These are phyloP conservation scores for Peromyscus aztecus DNA, from an alignment of 2,797 vertebrate species.

Conservation along the genomic window DNA sequence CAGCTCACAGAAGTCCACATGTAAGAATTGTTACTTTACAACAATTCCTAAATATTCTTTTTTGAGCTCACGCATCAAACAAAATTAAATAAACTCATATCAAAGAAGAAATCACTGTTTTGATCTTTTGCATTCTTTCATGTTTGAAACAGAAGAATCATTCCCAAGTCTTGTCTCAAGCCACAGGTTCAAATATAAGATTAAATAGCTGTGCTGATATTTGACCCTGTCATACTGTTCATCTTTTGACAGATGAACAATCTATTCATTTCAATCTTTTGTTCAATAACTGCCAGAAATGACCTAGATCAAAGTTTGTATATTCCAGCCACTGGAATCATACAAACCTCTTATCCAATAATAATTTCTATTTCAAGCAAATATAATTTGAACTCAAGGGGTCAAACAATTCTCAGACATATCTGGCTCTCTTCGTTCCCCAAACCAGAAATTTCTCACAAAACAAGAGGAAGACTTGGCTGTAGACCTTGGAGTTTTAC, in stretches of 20 bases:
- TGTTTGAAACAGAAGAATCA: background rate
- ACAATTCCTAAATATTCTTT: background rate
- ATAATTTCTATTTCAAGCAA: conserved; percentile 35
- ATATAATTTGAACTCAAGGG: background rate
- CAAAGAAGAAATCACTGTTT: background rate
- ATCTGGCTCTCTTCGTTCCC: conserved; percentile 21
- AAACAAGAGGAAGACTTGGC: conserved; percentile 46
- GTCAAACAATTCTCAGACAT: conserved; percentile 54
- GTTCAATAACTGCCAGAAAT: background rate
- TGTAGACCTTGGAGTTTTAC: background rate
- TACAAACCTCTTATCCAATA: background rate
- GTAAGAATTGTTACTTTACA: background rate
- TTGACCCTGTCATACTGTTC: rapidly evolving
- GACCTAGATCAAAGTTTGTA: background rate
- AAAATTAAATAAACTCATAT: background rate
- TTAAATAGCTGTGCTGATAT: background rate
- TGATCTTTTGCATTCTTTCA: background rate
- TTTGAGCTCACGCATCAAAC: background rate
- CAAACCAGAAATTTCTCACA: conserved; percentile 72
- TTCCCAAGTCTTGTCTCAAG: background rate
- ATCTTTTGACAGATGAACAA: background rate
- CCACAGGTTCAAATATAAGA: background rate
- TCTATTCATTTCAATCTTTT: background rate
- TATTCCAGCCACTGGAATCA: rapidly evolving
- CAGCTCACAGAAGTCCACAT: background rate